Base-by-base conservation (phyloP, 2,888 invertebrate species). In the Rhorus exstirpatorius region DNA sequence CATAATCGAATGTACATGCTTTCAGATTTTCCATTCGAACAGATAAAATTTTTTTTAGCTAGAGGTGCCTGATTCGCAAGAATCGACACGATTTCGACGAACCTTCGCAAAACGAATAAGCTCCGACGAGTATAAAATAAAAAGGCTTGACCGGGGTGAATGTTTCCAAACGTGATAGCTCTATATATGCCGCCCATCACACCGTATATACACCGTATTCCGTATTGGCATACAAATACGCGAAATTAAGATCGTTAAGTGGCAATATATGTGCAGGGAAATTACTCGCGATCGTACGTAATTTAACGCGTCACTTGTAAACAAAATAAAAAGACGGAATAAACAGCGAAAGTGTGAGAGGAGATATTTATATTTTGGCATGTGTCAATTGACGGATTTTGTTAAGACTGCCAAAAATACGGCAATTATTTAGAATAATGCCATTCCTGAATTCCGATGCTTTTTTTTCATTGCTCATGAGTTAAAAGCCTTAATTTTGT, bases 201-300 rank as follows among this genome's bases (percentile, higher is more conserved):
- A 63, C 63, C 38, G 14, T 0, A 44, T 63, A 24, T 17, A 14
- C 55, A 31, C 17, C 14, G 19, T n/a, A n/a, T n/a, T 8, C 17
- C 7, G 35, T 8, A 26, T 35, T 53, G 8, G 8, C 31, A 6
- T 21, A 44, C 72, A 35, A 49, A 89, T 90, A 85, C 87, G 85
- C 87, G 88, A 91, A 91, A 91, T 91, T 90, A 90, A 91, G 91
- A 90, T 84, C 85, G 88, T 87, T 85, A 89, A 90, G 88, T 88
- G 88, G 87, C 88, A 83, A n/a, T n/a, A 89, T 89, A 89, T 87
- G 84, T 86, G 88, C 86, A 87, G 84, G 86, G 85, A 86, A 89
- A 46, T 53, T 21, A 41, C 53, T 49, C 46, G 35, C 21, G 55
- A 46, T 76, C 67, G 55, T 21, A 67, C 75, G 44, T 55, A 55